Evolutionary conservation across 1,140 invertebrate species (phyloP).

Genomic region (Nebria ingens): DNA sequence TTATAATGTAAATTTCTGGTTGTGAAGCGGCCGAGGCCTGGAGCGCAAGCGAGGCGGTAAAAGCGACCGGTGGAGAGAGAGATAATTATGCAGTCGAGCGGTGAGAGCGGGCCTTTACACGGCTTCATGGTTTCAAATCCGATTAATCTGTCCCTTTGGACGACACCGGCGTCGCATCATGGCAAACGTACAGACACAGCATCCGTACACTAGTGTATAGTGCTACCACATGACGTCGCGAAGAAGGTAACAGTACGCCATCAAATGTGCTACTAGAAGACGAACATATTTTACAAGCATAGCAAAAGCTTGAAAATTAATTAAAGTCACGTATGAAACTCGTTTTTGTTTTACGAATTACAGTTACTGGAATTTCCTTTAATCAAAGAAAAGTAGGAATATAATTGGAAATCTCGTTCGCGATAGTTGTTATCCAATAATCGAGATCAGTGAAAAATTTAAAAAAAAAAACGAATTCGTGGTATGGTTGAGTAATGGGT

Average conservation of each 20-base stretch:
- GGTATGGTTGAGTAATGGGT: too few species aligned
- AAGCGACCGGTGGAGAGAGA: constrained; percentile 13
- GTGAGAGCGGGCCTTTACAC: constrained; percentile 25
- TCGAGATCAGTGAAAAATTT: too few species aligned
- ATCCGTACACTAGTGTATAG: background rate
- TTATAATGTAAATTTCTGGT: constrained; percentile 29
- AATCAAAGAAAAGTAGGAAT: too few species aligned
- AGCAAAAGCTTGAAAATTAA: background rate
- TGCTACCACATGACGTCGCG: background rate
- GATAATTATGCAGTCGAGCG: constrained; percentile 28
- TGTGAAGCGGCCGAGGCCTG: constrained; percentile 18
- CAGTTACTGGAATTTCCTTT: too few species aligned
- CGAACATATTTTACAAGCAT: background rate
- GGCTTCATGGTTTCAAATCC: constrained; percentile 29
- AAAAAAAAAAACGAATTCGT: too few species aligned
- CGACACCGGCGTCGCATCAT: constrained; percentile 12
- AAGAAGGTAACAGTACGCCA: too few species aligned
- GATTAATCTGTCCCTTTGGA: constrained; percentile 26
- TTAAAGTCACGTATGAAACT: too few species aligned
- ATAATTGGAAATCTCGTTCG: too few species aligned
- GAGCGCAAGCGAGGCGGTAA: background rate
- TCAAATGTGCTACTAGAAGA: too few species aligned
- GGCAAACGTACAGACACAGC: background rate
- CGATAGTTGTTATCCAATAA: too few species aligned
- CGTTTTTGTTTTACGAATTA: too few species aligned